Evolutionary conservation across 37 sponge, comb jelly and placozoan genomes (phyloP).

Genomic region (Oscarella lobularis): DNA sequence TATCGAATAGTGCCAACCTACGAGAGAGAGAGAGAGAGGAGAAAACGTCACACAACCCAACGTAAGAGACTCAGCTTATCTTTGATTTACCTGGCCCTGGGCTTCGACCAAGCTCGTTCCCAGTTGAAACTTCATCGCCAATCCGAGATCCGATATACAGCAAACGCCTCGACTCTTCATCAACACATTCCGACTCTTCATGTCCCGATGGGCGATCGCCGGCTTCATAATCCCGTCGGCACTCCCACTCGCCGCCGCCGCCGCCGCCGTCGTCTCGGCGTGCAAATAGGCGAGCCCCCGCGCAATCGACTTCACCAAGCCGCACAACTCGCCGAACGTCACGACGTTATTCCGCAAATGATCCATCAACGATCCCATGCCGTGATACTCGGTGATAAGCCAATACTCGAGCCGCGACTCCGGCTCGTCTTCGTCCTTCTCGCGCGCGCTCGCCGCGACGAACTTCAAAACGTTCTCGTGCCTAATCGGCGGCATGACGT

Average conservation of each 20-base stretch:
- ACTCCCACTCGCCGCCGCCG: not conserved
- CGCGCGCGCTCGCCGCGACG: constrained; percentile 2
- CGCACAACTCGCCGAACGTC: not conserved
- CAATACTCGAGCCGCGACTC: constrained; percentile 10
- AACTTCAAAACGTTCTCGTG: constrained; percentile 33
- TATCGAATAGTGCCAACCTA: constrained; percentile 78
- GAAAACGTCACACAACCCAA: too few relatives aligned
- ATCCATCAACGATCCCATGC: constrained; percentile 32
- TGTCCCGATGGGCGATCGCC: not conserved
- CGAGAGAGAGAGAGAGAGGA: too few relatives aligned
- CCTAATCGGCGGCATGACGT: constrained; percentile 22
- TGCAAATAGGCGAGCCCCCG: constrained; percentile 56
- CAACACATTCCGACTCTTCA: constrained; percentile 1
- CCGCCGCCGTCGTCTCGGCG: constrained; percentile 11
- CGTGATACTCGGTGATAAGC: constrained; percentile 47
- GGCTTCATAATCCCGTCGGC: not conserved
- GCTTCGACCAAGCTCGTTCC: not conserved
- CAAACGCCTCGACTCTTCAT: not conserved
- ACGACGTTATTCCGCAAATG: constrained; percentile 22
- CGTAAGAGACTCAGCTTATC: too few relatives aligned
- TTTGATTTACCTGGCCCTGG: not conserved
- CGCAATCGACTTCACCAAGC: not conserved
- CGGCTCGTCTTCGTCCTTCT: not conserved
- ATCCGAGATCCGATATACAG: not conserved
- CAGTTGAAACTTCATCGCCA: not conserved